Conservation (phyloP, 2,888 invertebrate species). For the Phasia obesa region DNA sequence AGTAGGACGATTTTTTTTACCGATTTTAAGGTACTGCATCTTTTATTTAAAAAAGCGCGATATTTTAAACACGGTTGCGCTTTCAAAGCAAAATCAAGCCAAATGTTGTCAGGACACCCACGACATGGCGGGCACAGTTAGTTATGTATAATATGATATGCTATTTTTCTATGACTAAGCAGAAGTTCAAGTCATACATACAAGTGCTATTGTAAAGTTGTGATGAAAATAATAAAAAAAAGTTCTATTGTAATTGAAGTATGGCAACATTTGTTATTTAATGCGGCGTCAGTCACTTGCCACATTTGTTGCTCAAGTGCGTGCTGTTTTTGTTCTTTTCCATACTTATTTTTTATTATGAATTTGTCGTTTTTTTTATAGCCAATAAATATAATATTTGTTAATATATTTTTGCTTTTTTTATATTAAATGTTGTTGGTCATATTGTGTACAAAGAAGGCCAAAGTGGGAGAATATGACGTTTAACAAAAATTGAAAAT, state of each 20-base stretch:
- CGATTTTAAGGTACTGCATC: too few relatives aligned
- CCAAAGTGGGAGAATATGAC: neutral
- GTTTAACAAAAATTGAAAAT: neutral
- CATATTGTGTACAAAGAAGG: neutral
- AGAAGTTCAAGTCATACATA: conserved; percentile 41
- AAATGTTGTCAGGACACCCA: too few relatives aligned
- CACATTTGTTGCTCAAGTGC: conserved; percentile 64
- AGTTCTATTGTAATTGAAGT: conserved; percentile 55
- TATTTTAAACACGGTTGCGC: too few relatives aligned
- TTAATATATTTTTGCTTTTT: conserved; percentile 3
- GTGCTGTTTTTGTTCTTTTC: conserved; percentile 33
- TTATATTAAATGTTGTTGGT: conserved; percentile 7
- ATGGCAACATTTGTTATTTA: conserved; percentile 63
- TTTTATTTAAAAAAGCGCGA: too few relatives aligned
- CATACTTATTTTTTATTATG: neutral
- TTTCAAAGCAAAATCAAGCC: too few relatives aligned
- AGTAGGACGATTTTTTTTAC: too few relatives aligned
- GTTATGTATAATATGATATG: conserved; percentile 1
- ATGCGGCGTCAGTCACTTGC: conserved; percentile 64
- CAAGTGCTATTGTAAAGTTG: conserved; percentile 37
- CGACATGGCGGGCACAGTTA: too few relatives aligned
- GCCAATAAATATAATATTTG: conserved; percentile 6
- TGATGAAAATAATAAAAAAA: conserved; percentile 47
- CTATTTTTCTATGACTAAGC: conserved; percentile 30
- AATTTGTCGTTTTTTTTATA: neutral